phyloP scores from a whole-genome alignment of 2,888 invertebrate genomes.

The Diarsia rubi region DNA sequence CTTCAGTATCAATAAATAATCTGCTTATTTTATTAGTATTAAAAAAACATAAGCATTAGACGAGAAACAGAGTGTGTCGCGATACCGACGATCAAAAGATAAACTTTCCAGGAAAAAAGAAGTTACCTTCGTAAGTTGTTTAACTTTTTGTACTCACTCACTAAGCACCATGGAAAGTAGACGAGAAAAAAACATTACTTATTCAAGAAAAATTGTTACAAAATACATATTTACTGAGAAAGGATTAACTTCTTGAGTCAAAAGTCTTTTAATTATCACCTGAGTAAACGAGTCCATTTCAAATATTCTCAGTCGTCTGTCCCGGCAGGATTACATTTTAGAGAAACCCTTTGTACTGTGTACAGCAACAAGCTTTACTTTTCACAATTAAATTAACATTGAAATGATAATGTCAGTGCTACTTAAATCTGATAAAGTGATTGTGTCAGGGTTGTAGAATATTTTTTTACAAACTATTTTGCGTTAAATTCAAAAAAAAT shows the following conservation, averaged over 20 bases:
- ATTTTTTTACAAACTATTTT: neutral
- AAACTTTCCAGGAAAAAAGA: conserved; percentile 6
- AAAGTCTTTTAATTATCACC: conserved; percentile 47
- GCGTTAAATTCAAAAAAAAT: neutral
- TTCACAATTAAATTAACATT: conserved; percentile 34
- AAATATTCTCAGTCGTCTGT: conserved; percentile 25
- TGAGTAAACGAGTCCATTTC: conserved; percentile 42
- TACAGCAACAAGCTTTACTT: conserved; percentile 23
- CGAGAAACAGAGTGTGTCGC: neutral
- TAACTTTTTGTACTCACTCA: conserved; percentile 8
- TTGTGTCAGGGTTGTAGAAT: neutral
- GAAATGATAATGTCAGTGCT: conserved; percentile 4
- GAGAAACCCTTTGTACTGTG: conserved; percentile 26
- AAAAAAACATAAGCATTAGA: neutral
- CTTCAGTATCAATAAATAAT: conserved; percentile 12
- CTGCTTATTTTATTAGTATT: neutral
- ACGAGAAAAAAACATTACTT: conserved; percentile 20
- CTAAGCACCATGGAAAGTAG: neutral
- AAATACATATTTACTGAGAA: conserved; percentile 49
- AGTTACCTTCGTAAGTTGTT: conserved; percentile 1
- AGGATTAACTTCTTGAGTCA: conserved; percentile 39
- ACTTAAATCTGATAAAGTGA: conserved; percentile 12
- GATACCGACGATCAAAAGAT: conserved; percentile 15
- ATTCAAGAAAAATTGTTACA: conserved; percentile 23
- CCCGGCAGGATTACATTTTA: conserved; percentile 35